Percentiles rank a stretch among this genome's conserved stretches.
Evolutionary conservation across 1,140 invertebrate genomes (phyloP).

Genomic region (Prorops nasuta): DNA sequence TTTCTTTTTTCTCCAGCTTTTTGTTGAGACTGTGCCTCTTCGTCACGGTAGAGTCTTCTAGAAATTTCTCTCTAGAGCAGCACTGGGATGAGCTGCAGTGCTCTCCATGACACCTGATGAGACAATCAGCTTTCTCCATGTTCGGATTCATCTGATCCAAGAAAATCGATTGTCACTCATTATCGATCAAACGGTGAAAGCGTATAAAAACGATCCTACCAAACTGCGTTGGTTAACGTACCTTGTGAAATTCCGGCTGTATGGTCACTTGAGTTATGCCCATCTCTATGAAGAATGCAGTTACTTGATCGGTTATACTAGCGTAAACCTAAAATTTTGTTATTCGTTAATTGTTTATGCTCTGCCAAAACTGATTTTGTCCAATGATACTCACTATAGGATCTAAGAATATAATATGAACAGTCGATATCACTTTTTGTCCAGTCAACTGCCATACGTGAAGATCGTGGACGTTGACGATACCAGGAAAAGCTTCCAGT

Average conservation of each 20-base stretch:
- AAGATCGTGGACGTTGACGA: conserved; percentile 78
- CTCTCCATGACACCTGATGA: conserved; percentile 44
- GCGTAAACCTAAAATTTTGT: conserved; percentile 59
- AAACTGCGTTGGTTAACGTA: too few species aligned
- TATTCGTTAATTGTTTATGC: conserved; percentile 1
- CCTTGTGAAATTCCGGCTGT: conserved; percentile 71
- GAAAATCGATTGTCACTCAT: too few species aligned
- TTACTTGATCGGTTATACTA: conserved; percentile 64
- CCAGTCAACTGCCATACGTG: conserved; percentile 79
- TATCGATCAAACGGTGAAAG: too few species aligned
- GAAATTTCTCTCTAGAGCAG: conserved; percentile 32
- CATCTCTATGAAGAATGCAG: conserved; percentile 69
- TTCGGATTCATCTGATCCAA: conserved; percentile 37
- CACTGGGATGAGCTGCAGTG: conserved; percentile 45
- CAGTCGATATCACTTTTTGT: conserved; percentile 69
- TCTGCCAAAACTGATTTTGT: too few species aligned
- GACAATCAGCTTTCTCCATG: conserved; percentile 31
- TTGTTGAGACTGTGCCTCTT: conserved; percentile 12
- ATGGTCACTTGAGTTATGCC: conserved; percentile 76
- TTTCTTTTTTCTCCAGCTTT: conserved; percentile 30
- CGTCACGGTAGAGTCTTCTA: background rate
- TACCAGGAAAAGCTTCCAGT: conserved; percentile 71
- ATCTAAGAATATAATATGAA: conserved; percentile 72
- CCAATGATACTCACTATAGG: conserved; percentile 57
- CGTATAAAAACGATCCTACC: too few species aligned